Conservation (phyloP, 23 tunicate species). For the Phallusia fumigata region DNA sequence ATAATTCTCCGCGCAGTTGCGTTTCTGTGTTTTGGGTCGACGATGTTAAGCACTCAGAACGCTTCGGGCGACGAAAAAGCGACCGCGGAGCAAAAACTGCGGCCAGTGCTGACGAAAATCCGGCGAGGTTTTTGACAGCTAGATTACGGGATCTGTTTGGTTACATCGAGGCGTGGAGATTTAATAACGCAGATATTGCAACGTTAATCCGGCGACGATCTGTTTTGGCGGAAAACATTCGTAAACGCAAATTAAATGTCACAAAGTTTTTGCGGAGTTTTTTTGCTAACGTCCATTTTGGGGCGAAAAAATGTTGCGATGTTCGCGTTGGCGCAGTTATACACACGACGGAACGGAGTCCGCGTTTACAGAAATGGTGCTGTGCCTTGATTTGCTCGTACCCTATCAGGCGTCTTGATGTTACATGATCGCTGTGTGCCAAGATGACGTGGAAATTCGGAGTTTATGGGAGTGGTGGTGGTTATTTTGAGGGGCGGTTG, state of each 20-base stretch:
- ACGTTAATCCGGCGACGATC: background rate
- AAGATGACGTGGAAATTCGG: background rate
- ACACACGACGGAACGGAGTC: background rate
- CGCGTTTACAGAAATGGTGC: constrained; percentile 6
- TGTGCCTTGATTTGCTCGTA: background rate
- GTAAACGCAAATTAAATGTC: background rate
- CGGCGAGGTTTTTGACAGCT: constrained; percentile 7
- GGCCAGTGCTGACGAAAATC: constrained; percentile 6
- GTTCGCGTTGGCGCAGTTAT: background rate
- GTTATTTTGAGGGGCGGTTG: background rate
- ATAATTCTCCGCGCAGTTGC: background rate
- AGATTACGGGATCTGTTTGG: background rate
- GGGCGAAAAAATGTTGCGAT: background rate
- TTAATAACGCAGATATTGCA: background rate
- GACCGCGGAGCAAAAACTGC: background rate
- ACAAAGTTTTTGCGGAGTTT: background rate
- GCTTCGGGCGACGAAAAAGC: background rate
- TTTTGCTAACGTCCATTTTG: background rate
- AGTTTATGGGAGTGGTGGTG: background rate
- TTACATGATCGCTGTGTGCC: background rate
- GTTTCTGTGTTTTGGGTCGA: background rate
- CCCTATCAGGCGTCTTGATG: constrained; percentile 1
- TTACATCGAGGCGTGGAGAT: background rate
- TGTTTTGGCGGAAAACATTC: background rate
- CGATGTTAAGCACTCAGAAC: background rate